A percentile compares a stretch with the other conserved stretches of the same genome.
Evolutionary conservation across 2,113 vertebrate genomes (phyloP).

Genomic region (Notarius quadriscutis): DNA sequence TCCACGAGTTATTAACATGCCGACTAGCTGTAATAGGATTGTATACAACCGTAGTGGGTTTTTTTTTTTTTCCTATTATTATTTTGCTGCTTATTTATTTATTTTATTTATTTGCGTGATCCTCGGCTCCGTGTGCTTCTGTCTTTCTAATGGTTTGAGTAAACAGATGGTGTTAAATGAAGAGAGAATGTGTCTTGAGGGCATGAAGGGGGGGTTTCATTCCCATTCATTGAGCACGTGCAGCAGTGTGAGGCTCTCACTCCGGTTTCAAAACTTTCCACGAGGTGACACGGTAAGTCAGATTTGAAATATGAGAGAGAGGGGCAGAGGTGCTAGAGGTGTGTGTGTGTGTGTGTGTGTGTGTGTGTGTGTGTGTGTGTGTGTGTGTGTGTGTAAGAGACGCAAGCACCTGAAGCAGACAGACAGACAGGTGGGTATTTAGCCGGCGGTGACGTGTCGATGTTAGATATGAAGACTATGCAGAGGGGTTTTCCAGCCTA

Average conservation of each 20-base stretch:
- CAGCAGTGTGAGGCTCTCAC: constrained; percentile 28
- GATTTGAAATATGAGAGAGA: constrained; percentile 62
- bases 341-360: no score
- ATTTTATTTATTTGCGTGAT: neutral
- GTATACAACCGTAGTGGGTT: neutral
- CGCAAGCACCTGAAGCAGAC: constrained; percentile 21
- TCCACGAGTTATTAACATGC: neutral
- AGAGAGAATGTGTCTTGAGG: constrained; percentile 58
- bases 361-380: constrained; percentile 56
- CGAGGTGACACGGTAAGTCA: constrained; percentile 49
- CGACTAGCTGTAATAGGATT: neutral
- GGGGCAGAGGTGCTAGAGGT: no score
- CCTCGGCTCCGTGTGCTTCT: neutral
- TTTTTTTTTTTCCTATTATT: no score
- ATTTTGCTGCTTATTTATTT: neutral
- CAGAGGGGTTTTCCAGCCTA: constrained; percentile 35
- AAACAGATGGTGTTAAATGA: constrained; percentile 37
- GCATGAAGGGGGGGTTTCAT: constrained; percentile 55
- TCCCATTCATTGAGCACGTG: constrained; percentile 52
- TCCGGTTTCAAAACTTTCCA: constrained; percentile 57
- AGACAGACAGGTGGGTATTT: constrained; percentile 2
- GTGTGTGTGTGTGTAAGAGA: constrained; percentile 56
- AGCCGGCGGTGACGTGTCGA: neutral
- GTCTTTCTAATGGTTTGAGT: constrained; percentile 48
- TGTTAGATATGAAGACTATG: neutral